phyloP scores from a whole-genome alignment of 1,140 invertebrate species.

The Drosophila aff. region DNA sequence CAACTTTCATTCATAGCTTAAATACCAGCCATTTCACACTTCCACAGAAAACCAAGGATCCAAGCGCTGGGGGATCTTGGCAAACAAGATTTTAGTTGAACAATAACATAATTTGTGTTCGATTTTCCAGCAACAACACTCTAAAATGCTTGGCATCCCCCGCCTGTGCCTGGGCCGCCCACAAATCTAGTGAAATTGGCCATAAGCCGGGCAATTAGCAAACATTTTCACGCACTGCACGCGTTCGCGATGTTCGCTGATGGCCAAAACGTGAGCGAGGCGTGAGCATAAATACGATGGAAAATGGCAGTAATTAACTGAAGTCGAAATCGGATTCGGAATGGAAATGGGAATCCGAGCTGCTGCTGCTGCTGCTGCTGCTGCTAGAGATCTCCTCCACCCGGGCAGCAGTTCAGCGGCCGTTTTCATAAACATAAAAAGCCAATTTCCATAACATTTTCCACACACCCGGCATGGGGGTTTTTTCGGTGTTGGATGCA shows the following conservation, averaged over 20 bases:
- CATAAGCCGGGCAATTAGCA: slow-evolving; percentile 77
- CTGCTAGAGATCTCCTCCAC: background rate
- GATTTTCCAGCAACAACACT: slow-evolving; percentile 7
- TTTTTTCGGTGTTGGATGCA: slow-evolving; percentile 35
- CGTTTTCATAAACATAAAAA: slow-evolving; percentile 83
- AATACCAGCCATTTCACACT: slow-evolving; percentile 14
- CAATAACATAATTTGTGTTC: slow-evolving; percentile 49
- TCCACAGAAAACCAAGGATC: slow-evolving; percentile 11
- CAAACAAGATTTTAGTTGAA: slow-evolving; percentile 30
- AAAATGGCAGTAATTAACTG: slow-evolving; percentile 80
- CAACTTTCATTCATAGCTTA: slow-evolving; percentile 1
- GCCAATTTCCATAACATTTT: slow-evolving; percentile 83
- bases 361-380: background rate
- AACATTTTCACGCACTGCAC: slow-evolving; percentile 74
- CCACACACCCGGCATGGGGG: slow-evolving; percentile 17
- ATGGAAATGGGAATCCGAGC: slow-evolving; percentile 45
- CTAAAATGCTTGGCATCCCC: background rate
- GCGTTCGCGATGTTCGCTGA: slow-evolving; percentile 51
- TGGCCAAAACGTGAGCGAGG: slow-evolving; percentile 80
- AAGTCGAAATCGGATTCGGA: slow-evolving; percentile 45
- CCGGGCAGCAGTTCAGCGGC: slow-evolving; percentile 45
- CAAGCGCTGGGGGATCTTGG: background rate
- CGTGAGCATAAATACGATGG: slow-evolving; percentile 81
- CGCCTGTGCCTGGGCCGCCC: slow-evolving; percentile 26
- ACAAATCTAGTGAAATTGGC: slow-evolving; percentile 64